Evolutionary conservation across 2,888 invertebrate genomes (phyloP).

Genomic region (Sarcophaga caerulescens): DNA sequence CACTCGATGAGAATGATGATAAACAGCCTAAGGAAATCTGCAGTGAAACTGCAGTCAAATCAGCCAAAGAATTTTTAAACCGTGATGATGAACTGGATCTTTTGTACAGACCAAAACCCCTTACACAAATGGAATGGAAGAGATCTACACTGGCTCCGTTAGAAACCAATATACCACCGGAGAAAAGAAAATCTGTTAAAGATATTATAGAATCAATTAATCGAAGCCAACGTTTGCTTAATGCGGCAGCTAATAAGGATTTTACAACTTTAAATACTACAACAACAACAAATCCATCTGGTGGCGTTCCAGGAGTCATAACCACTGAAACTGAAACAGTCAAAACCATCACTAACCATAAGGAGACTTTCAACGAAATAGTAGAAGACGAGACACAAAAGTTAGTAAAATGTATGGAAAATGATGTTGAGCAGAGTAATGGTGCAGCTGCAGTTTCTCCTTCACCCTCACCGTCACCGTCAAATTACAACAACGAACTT

Average conservation of each 20-base stretch:
- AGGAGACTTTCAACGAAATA: conserved; percentile 53
- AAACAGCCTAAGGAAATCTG: conserved; percentile 1
- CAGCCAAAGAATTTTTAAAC: conserved; percentile 16
- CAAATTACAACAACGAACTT: conserved; percentile 45
- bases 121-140: conserved; percentile 70
- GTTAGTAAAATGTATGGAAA: conserved; percentile 69
- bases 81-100: conserved; percentile 57
- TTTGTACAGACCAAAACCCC: conserved; percentile 64
- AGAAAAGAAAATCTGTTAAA: conserved; percentile 77
- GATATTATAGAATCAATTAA: conserved; percentile 81
- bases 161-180: conserved; percentile 70
- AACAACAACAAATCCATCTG: background rate
- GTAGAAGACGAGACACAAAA: conserved; percentile 69
- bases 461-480: conserved; percentile 42
- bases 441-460: background rate
- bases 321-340: conserved; percentile 49
- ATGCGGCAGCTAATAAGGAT: conserved; percentile 77
- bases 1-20: background rate
- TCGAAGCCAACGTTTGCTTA: conserved; percentile 78
- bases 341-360: too few species aligned
- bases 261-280: conserved; percentile 48
- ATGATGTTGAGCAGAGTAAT: conserved; percentile 60
- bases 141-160: conserved; percentile 71
- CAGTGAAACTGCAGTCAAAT: background rate
- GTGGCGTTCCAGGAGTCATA: background rate